Evolutionary conservation across 1,140 invertebrate genomes (phyloP).

Genomic region (Achroia grisella): DNA sequence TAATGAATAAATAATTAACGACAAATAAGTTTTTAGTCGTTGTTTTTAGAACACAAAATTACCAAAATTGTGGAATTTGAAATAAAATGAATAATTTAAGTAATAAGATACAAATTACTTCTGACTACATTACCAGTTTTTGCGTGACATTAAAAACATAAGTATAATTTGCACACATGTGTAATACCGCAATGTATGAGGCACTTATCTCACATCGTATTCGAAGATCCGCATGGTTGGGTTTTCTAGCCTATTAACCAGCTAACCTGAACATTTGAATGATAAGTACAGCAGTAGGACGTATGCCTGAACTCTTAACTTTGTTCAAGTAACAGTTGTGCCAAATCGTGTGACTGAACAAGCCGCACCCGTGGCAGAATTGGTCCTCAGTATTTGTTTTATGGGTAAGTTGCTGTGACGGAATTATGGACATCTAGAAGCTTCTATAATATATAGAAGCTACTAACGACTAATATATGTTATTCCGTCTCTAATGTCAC

Average conservation of each 20-base stretch:
- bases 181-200: background rate
- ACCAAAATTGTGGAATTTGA: too few species aligned
- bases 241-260: constrained; percentile 51
- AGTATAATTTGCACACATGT: too few species aligned
- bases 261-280: constrained; percentile 27
- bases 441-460: constrained; percentile 5
- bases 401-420: constrained; percentile 39
- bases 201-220: background rate
- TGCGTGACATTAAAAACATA: too few species aligned
- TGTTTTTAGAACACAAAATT: too few species aligned
- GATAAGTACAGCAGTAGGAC: constrained; percentile 19
- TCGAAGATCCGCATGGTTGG: constrained; percentile 31
- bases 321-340: constrained; percentile 19
- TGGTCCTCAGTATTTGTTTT: constrained; percentile 25
- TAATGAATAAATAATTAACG: too few species aligned
- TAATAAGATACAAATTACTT: too few species aligned
- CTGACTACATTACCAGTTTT: too few species aligned
- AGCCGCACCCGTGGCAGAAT: constrained; percentile 25
- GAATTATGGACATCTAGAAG: too few species aligned
- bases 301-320: constrained; percentile 20
- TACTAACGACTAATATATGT: too few species aligned
- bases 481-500: constrained; percentile 2
- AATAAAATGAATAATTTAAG: too few species aligned
- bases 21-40: too few species aligned
- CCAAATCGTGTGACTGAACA: constrained; percentile 17